Base-by-base conservation (phyloP, 2,113 vertebrate species). In the Esox niger region DNA sequence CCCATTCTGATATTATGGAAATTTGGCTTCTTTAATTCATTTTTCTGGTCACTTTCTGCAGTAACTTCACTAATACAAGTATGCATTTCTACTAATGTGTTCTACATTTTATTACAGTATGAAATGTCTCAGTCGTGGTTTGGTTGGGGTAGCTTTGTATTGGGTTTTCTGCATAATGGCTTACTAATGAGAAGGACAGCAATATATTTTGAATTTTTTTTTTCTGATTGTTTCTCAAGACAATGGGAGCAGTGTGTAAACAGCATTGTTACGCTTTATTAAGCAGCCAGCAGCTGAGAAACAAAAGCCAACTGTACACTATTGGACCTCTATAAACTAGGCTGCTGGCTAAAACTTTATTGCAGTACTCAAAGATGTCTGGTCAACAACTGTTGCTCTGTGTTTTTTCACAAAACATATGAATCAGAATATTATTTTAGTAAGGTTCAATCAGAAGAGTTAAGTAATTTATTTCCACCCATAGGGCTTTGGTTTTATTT, bases 161-260 rank as follows among this genome's bases (percentile, higher is more conserved):
- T 82, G 69, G 66, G 76, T 62, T 47, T 59, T 70, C 69, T 56
- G 47, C 33, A 57, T 26, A 57, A 57, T 38, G 23, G 25, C 2
- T 26, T 54, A 35, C 79, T 85, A 81, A 84, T 83, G 82, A 85
- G 78, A 33, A 27, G 21, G 75, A 68, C 68, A 49, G 80, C 81
- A 85, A 74, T 78, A 71, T 80, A 62, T 70, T 59, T 84, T 63
- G 75, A 84, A 82, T 83, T 84, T 80, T 78, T 81, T 64, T 68
- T 79, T 58, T 26, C 30, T 74, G 84, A 79, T 78, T 69, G 68
- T 80, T 83, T 85, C 74, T 70, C n/a, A 64, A 70, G 67, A 91
- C 86, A 91, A 90, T 87, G 82, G 76, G 55, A 38, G 68, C 80
- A 76, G 61, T 88, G 84, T 89, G 80, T 67, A 56, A 65, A 68